Conservation (phyloP, 2,797 vertebrate genomes). For the Enteromius fasciolatus region DNA sequence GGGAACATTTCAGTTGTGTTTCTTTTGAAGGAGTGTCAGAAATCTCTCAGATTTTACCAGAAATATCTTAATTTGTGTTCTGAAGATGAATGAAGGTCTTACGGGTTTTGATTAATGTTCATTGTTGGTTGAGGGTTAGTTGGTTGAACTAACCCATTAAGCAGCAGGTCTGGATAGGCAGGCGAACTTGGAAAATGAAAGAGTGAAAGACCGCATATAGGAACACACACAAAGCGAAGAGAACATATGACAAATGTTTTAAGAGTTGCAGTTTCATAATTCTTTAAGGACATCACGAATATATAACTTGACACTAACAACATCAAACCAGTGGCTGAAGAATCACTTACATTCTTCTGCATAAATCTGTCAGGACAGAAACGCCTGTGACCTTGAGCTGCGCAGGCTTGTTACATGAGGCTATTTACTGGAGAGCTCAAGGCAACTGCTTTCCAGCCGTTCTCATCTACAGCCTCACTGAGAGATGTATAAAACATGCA, state of each 20-base stretch:
- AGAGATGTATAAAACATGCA: not conserved
- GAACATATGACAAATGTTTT: not conserved
- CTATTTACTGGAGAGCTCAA: not conserved
- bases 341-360: not conserved
- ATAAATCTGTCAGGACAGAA: not conserved
- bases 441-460: not conserved
- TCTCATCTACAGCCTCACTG: not conserved
- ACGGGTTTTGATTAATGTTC: too few species aligned
- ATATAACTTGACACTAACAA: not conserved
- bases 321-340: not conserved
- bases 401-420: not conserved
- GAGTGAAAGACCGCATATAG: not conserved
- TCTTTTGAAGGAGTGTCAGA: too few species aligned
- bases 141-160: too few species aligned
- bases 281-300: not conserved
- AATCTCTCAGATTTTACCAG: too few species aligned
- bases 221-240: not conserved
- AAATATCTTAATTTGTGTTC: too few species aligned
- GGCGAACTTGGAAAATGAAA: not conserved
- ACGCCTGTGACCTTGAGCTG: not conserved
- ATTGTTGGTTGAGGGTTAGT: too few species aligned
- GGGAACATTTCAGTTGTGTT: too few species aligned
- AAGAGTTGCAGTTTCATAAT: not conserved
- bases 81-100: too few species aligned
- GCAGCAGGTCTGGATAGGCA: not conserved